Percentiles rank a stretch among this genome's conserved stretches.
Conservation (phyloP, 2,113 vertebrate genomes). For the Tor tambroides region DNA sequence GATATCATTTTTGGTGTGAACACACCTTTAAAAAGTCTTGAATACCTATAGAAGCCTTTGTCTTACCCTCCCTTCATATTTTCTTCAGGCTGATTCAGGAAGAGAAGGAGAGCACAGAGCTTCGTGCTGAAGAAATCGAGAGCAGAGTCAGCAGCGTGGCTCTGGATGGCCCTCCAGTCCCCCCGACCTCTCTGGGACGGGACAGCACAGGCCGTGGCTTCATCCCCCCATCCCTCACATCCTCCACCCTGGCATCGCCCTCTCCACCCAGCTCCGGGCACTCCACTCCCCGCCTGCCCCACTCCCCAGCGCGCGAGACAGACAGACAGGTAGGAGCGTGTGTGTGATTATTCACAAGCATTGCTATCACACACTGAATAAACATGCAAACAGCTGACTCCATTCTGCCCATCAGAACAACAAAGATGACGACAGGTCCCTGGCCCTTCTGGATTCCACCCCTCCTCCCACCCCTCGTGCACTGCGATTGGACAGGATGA, state of each 20-base stretch:
- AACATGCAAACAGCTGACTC: background rate
- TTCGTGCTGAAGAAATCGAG: slow-evolving; percentile 89
- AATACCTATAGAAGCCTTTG: background rate
- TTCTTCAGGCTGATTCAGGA: slow-evolving; percentile 86
- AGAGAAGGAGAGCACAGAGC: slow-evolving; percentile 91
- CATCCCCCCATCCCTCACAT: slow-evolving; percentile 89
- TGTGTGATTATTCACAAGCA: slow-evolving; percentile 15
- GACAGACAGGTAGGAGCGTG: slow-evolving; percentile 77
- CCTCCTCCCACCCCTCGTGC: slow-evolving; percentile 86
- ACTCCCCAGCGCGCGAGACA: slow-evolving; percentile 87
- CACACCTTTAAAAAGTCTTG: too few relatives aligned
- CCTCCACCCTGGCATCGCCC: slow-evolving; percentile 89
- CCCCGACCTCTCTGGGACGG: slow-evolving; percentile 77
- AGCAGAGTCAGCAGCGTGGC: slow-evolving; percentile 87
- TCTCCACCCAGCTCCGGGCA: slow-evolving; percentile 91
- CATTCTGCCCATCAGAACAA: slow-evolving; percentile 76
- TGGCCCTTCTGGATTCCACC: slow-evolving; percentile 84
- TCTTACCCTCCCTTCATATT: background rate
- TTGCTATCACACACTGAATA: slow-evolving; percentile 37
- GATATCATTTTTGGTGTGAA: too few relatives aligned
- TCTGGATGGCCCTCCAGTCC: slow-evolving; percentile 82
- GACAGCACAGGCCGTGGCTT: slow-evolving; percentile 79
- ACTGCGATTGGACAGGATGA: slow-evolving; percentile 86
- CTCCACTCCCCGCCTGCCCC: slow-evolving; percentile 88
- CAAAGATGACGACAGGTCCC: slow-evolving; percentile 84